These are phyloP conservation scores for Caenorhabditis remanei DNA, from an alignment of 1,140 invertebrate genomes.

Conservation along the genomic window DNA sequence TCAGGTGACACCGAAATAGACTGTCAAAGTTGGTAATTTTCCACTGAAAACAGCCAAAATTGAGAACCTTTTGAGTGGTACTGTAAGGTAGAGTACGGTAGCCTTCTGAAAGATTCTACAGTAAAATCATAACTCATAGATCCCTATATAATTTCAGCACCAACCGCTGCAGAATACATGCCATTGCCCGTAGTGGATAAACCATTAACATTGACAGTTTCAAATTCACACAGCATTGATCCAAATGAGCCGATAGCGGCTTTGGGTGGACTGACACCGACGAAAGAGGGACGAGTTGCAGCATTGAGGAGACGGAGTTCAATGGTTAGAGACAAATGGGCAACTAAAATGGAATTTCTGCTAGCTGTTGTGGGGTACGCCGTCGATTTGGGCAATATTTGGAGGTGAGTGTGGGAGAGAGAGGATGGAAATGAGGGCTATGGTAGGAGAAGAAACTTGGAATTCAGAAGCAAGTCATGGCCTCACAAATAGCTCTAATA, in stretches of 20 bases:
- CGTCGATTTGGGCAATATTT: slow-evolving; percentile 85
- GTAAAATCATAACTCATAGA: too few species aligned
- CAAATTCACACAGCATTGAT: slow-evolving; percentile 57
- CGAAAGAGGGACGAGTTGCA: slow-evolving; percentile 53
- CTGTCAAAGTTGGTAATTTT: too few species aligned
- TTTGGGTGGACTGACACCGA: not conserved
- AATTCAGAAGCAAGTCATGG: too few species aligned
- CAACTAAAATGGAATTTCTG: slow-evolving; percentile 91
- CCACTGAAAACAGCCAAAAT: too few species aligned
- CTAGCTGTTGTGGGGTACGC: slow-evolving; percentile 85
- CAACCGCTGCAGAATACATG: slow-evolving; percentile 59
- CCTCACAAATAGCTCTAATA: too few species aligned
- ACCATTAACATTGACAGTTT: slow-evolving; percentile 52
- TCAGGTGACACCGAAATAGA: too few species aligned
- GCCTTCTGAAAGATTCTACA: too few species aligned
- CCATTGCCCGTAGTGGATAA: slow-evolving; percentile 47
- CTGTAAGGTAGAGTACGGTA: too few species aligned
- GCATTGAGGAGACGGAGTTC: slow-evolving; percentile 53
- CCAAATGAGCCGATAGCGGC: slow-evolving; percentile 41
- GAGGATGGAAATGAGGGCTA: too few species aligned
- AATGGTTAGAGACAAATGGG: slow-evolving; percentile 81
- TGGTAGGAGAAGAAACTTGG: too few species aligned
- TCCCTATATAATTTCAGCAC: slow-evolving; percentile 47
- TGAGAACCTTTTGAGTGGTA: too few species aligned
- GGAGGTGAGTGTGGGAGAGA: slow-evolving; percentile 80